phyloP scores from a whole-genome alignment of 2,888 invertebrate species.

The Muscina levida region DNA sequence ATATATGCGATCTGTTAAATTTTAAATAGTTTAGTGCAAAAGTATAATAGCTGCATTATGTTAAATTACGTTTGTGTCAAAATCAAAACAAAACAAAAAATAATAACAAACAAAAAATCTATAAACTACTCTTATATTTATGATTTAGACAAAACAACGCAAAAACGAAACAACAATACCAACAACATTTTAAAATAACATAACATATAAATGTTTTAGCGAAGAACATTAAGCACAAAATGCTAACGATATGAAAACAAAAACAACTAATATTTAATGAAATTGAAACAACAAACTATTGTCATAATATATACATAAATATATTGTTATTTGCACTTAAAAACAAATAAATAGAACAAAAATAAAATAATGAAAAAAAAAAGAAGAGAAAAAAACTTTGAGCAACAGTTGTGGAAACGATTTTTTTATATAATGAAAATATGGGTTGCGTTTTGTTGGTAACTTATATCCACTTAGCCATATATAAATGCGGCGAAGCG shows the following conservation, averaged over 20 bases:
- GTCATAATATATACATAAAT: slow-evolving; percentile 48
- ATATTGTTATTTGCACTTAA: slow-evolving; percentile 68
- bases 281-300: slow-evolving; percentile 42
- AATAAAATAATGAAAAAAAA: slow-evolving; percentile 26
- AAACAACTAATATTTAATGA: slow-evolving; percentile 32
- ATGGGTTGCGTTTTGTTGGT: too few relatives aligned
- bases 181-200: neutral
- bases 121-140: neutral
- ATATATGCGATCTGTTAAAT: too few relatives aligned
- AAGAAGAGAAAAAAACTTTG: slow-evolving; percentile 4
- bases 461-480: too few relatives aligned
- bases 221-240: slow-evolving; percentile 19
- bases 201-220: slow-evolving; percentile 1
- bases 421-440: too few relatives aligned
- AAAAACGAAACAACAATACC: slow-evolving; percentile 12
- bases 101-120: neutral
- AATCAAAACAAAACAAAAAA: neutral
- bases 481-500: too few relatives aligned
- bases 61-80: too few relatives aligned
- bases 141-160: slow-evolving; percentile 23
- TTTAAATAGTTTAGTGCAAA: too few relatives aligned
- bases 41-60: too few relatives aligned
- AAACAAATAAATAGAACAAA: slow-evolving; percentile 52
- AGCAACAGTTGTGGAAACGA: too few relatives aligned
- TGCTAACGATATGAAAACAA: slow-evolving; percentile 24